These are phyloP conservation scores for Pristiophorus japonicus DNA, from an alignment of 2,113 vertebrate species.

Conservation along the genomic window DNA sequence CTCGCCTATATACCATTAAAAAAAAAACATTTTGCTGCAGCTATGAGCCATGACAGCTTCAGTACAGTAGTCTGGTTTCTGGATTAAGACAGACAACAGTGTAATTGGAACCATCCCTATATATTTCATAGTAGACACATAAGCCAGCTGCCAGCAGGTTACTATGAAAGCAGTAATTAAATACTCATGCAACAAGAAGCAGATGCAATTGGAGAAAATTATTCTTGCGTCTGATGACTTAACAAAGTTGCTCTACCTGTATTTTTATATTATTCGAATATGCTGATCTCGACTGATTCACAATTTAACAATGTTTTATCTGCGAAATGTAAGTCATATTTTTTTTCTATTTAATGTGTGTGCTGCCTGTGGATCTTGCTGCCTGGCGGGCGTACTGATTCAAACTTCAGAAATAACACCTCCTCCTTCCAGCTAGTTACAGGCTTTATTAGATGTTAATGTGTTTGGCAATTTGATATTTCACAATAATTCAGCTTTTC, in stretches of 20 bases:
- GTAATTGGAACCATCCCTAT: slow-evolving; percentile 33
- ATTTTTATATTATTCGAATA: not conserved
- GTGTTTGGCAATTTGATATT: not conserved
- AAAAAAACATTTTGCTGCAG: slow-evolving; percentile 20
- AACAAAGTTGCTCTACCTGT: not conserved
- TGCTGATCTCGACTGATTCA: not conserved
- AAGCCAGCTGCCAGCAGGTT: slow-evolving; percentile 25
- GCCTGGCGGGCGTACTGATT: not conserved
- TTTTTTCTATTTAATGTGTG: not conserved
- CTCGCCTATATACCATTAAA: not conserved
- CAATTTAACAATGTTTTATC: slow-evolving; percentile 12
- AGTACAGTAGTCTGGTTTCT: slow-evolving; percentile 32
- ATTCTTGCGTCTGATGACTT: slow-evolving; percentile 1
- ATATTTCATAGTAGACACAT: slow-evolving; percentile 17
- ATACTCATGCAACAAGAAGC: slow-evolving; percentile 2
- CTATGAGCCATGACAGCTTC: slow-evolving; percentile 7
- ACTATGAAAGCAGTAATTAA: slow-evolving; percentile 25
- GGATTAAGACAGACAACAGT: slow-evolving; percentile 25
- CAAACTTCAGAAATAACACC: not conserved
- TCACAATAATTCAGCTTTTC: not conserved
- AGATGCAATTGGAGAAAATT: slow-evolving; percentile 30
- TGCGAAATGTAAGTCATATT: slow-evolving; percentile 9
- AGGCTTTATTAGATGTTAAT: not conserved
- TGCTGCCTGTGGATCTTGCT: not conserved
- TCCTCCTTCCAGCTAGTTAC: not conserved